A percentile compares a stretch with the other conserved stretches of the same genome.
These are phyloP conservation scores for Pedetes capensis DNA, from an alignment of 2,113 vertebrate genomes.

Conservation along the genomic window DNA sequence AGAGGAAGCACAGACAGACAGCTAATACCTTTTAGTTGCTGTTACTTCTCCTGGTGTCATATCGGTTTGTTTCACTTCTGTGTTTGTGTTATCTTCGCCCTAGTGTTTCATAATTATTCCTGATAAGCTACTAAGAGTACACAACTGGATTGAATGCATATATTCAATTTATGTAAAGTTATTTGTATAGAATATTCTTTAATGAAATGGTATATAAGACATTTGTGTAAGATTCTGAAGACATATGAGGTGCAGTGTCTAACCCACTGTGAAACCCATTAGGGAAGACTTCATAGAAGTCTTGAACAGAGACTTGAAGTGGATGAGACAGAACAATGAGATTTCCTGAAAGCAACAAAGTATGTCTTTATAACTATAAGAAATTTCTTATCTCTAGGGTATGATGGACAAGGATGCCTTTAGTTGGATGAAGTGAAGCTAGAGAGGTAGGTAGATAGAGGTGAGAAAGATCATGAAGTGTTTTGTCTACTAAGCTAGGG, in stretches of 20 bases:
- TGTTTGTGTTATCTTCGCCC: slow-evolving; percentile 17
- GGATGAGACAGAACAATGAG: background rate
- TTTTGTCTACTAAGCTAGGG: background rate
- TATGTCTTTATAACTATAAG: background rate
- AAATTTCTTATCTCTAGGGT: background rate
- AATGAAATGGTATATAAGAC: background rate
- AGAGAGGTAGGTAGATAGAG: background rate
- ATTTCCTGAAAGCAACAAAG: background rate
- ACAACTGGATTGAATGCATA: background rate
- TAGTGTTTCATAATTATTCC: background rate
- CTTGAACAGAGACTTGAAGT: background rate
- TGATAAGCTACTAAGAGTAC: background rate
- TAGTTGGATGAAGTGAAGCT: background rate
- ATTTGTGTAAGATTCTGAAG: background rate
- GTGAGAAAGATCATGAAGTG: background rate
- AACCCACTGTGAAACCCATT: background rate
- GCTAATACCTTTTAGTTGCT: background rate
- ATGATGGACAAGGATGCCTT: background rate
- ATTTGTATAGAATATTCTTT: background rate
- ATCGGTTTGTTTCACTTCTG: background rate
- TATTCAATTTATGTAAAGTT: background rate
- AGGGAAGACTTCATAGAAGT: background rate
- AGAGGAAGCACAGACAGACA: background rate
- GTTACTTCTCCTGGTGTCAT: background rate
- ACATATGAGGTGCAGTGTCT: background rate